Conservation (phyloP, 2,113 vertebrate species). For the Heptranchias perlo region DNA sequence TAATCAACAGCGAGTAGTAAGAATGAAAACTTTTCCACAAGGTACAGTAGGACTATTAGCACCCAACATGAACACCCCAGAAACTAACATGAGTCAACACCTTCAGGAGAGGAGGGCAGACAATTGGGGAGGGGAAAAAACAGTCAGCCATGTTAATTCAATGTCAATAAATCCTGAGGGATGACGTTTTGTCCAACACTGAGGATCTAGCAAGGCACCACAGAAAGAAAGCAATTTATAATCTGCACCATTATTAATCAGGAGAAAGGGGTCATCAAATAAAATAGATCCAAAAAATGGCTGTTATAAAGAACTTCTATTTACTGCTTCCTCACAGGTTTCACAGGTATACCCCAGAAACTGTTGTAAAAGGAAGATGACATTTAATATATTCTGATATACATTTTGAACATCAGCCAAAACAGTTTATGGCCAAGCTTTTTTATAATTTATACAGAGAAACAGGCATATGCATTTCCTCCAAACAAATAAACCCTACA, state of each 20-base stretch:
- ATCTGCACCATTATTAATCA: background rate
- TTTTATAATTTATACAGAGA: constrained; percentile 7
- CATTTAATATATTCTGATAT: constrained; percentile 3
- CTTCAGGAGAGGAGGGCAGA: background rate
- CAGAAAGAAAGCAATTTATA: background rate
- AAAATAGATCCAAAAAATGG: background rate
- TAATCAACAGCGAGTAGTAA: background rate
- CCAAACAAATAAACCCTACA: constrained; percentile 2
- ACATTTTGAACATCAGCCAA: background rate
- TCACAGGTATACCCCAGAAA: background rate
- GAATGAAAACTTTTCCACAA: background rate
- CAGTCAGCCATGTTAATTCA: background rate
- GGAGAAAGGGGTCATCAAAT: background rate
- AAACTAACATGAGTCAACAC: background rate
- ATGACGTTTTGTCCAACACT: background rate
- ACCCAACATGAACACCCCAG: no score
- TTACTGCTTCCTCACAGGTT: background rate
- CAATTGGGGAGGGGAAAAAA: background rate
- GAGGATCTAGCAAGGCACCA: no score
- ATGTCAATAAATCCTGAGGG: background rate
- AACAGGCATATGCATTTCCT: background rate
- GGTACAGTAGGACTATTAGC: background rate
- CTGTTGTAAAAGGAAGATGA: background rate
- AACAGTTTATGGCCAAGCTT: constrained; percentile 9
- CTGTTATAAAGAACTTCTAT: background rate